Evolutionary conservation across 2,888 invertebrate genomes (phyloP).

Genomic region (Lordiphosa fenestrarum): DNA sequence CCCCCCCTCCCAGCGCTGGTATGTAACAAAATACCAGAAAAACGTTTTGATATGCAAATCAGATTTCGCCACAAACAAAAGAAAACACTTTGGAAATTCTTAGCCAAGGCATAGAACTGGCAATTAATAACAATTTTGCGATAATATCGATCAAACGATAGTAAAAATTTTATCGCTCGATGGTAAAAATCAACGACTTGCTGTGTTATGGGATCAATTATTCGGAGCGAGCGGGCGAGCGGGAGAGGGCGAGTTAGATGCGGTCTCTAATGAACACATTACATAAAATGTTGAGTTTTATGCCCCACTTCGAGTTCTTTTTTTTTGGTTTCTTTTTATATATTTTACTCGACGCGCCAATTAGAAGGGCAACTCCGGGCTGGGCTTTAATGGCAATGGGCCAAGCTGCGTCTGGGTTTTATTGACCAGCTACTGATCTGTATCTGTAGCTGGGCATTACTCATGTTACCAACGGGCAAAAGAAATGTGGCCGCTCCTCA

Average conservation of each 20-base stretch:
- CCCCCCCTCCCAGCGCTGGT: background rate
- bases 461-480: constrained; percentile 54
- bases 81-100: constrained; percentile 43
- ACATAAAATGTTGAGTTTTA: constrained; percentile 68
- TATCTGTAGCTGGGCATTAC: constrained; percentile 56
- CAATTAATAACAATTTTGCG: constrained; percentile 72
- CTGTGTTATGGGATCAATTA: constrained; percentile 71
- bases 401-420: constrained; percentile 51
- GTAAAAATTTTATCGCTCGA: constrained; percentile 64
- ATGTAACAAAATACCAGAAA: constrained; percentile 59
- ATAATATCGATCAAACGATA: constrained; percentile 66
- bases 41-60: constrained; percentile 64
- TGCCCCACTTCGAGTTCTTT: constrained; percentile 56
- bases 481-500: constrained; percentile 60
- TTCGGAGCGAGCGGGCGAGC: constrained; percentile 27
- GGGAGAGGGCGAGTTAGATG: constrained; percentile 1
- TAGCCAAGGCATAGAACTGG: constrained; percentile 13
- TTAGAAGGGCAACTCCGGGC: constrained; percentile 55
- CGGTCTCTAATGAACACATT: constrained; percentile 68
- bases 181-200: constrained; percentile 69
- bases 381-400: constrained; percentile 59
- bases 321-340: constrained; percentile 20
- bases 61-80: constrained; percentile 35
- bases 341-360: constrained; percentile 47
- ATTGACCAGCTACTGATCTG: constrained; percentile 68